phyloP scores from a whole-genome alignment of 2,888 invertebrate species.

The Hydriomena furcata region DNA sequence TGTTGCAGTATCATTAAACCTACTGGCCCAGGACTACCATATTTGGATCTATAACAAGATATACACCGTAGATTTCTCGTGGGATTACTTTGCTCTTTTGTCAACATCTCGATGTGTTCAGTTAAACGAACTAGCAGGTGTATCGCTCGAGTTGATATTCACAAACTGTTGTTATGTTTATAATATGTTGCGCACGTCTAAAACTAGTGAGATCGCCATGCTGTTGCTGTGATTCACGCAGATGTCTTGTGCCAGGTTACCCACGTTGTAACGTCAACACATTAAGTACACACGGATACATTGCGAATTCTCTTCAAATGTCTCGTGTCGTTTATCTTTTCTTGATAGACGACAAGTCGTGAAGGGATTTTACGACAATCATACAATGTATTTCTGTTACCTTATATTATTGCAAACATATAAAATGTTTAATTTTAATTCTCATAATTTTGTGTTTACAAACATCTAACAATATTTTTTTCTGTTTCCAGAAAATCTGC shows the following conservation, averaged over 20 bases:
- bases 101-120: constrained; percentile 36
- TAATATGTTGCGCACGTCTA: constrained; percentile 24
- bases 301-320: constrained; percentile 48
- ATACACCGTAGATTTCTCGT: constrained; percentile 56
- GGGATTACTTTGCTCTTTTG: constrained; percentile 54
- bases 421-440: no score
- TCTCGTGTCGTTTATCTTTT: constrained; percentile 23
- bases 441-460: neutral
- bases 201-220: constrained; percentile 35
- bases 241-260: constrained; percentile 58
- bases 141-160: constrained; percentile 30
- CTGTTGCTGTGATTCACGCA: constrained; percentile 53
- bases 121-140: constrained; percentile 39
- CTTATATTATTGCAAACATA: neutral
- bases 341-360: constrained; percentile 14
- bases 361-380: constrained; percentile 13
- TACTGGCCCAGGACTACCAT: constrained; percentile 57
- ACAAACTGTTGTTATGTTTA: constrained; percentile 35
- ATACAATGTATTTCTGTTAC: constrained; percentile 20
- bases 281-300: constrained; percentile 45
- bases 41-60: constrained; percentile 55
- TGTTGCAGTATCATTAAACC: constrained; percentile 48
- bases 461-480: constrained; percentile 11
- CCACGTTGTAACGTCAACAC: constrained; percentile 51
- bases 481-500: constrained; percentile 87